phyloP scores from a whole-genome alignment of 2,888 invertebrate genomes.

The Polia nebulosa region DNA sequence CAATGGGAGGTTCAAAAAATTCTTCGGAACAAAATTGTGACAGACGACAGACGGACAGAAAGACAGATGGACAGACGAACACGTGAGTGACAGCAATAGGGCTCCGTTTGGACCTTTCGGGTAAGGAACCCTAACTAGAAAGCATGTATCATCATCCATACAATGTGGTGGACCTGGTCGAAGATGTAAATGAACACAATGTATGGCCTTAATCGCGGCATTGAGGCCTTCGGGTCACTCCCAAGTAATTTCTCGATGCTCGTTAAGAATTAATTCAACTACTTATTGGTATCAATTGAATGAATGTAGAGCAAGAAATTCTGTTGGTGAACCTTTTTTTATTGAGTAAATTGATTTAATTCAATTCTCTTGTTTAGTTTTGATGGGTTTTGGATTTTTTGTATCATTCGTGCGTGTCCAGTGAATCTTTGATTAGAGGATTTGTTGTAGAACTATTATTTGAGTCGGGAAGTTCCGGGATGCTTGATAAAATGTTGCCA shows the following conservation, averaged over 20 bases:
- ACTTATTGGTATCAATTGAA: constrained; percentile 77
- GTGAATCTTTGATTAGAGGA: constrained; percentile 16
- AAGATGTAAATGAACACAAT: constrained; percentile 69
- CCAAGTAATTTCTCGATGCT: constrained; percentile 73
- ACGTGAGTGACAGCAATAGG: too few species aligned
- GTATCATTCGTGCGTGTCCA: constrained; percentile 10
- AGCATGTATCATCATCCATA: constrained; percentile 55
- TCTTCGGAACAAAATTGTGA: too few species aligned
- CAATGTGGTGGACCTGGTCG: constrained; percentile 58
- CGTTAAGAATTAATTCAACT: constrained; percentile 78
- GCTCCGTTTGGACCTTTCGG: too few species aligned
- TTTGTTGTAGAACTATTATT: constrained; percentile 7
- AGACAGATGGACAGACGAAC: too few species aligned
- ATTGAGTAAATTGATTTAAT: constrained; percentile 60
- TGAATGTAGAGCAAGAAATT: constrained; percentile 73
- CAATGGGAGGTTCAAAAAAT: too few species aligned
- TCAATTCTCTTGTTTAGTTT: constrained; percentile 57
- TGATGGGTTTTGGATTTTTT: constrained; percentile 44
- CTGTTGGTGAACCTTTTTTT: constrained; percentile 42
- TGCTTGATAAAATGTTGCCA: neutral
- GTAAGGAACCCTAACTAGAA: too few species aligned
- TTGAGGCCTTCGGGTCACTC: constrained; percentile 67
- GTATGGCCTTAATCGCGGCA: constrained; percentile 76
- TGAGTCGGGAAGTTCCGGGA: constrained; percentile 34
- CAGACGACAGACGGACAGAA: too few species aligned